Base-by-base conservation (phyloP, 2,888 invertebrate genomes). In the Platycheirus rosarum region DNA sequence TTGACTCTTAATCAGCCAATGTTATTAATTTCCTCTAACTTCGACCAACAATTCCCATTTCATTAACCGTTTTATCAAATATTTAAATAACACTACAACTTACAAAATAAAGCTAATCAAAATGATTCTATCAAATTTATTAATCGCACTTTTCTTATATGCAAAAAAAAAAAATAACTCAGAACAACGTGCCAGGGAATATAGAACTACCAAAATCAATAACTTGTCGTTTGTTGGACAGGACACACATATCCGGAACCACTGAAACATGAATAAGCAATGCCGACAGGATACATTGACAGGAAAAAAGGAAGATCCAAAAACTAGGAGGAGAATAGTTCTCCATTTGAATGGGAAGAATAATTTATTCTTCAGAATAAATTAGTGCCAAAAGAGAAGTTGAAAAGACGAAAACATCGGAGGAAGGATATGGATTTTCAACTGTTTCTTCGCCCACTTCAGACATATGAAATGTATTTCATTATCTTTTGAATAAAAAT, bases 191-290 rank as follows among this genome's bases (percentile, higher is more conserved):
- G 18, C 55, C 5, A 13, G 18, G 1, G 14, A 57, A 57, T 40
- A 40, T n/a, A 23, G 23, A 51, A 49, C n/a, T n/a, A 37, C 48
- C 53, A 63, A 74, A 79, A 79, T 79, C 74, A 69, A 79, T 79
- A 7, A 63, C 16, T 69, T 42, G 48, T 48, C 53, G 42, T 46
- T 63, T 68, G 23, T 48, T 44, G 74, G 79, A 65, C 74, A 79
- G 35, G 26, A 29, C 3, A 23, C 23, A 53, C 48, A 42, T 26
- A 60, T 40, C 32, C 49, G 14, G 23, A 69, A 32, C 29, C 63
- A 76, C 20, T 74, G 68, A 49, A 69, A 63, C 68, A 79, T 55
- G 62, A 79, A 79, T 73, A 79, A 79, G 68, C 73, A 79, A 68
- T 55, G 68, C 35, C 74, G 48, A 57, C 32, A 65, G 62, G 62